Evolutionary conservation across 2,888 invertebrate species (phyloP).

Genomic region (Phorcus lineatus): DNA sequence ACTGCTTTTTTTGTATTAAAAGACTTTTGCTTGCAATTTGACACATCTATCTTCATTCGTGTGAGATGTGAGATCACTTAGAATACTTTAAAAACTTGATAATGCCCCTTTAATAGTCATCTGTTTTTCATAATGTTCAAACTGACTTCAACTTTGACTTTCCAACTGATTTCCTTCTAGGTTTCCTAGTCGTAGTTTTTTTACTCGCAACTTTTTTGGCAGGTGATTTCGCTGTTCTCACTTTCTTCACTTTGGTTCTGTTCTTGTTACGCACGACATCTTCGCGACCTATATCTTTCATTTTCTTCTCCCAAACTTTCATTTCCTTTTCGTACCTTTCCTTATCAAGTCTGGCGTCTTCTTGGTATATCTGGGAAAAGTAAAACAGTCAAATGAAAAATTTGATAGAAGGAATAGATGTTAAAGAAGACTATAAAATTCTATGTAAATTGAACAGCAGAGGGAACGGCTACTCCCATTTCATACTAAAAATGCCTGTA

Average conservation of each 20-base stretch:
- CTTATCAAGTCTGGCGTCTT: conserved; percentile 27
- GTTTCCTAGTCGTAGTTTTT: background rate
- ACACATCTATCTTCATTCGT: too few species aligned
- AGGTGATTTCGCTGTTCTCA: conserved; percentile 1
- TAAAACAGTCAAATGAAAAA: too few species aligned
- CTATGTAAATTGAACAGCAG: too few species aligned
- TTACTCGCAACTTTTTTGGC: background rate
- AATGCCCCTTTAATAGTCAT: too few species aligned
- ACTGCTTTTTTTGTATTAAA: too few species aligned
- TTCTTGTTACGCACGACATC: conserved; percentile 39
- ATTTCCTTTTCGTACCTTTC: conserved; percentile 38
- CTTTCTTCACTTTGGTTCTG: background rate
- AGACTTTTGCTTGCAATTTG: too few species aligned
- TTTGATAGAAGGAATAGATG: too few species aligned
- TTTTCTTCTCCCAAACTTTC: conserved; percentile 43
- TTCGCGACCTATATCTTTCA: conserved; percentile 42
- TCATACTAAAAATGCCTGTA: too few species aligned
- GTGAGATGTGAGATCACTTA: too few species aligned
- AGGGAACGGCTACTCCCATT: too few species aligned
- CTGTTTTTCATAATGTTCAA: background rate
- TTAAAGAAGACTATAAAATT: too few species aligned
- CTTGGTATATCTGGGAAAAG: conserved; percentile 39
- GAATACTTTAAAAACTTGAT: too few species aligned
- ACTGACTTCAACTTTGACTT: background rate
- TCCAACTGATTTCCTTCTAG: background rate